phyloP scores from a whole-genome alignment of 2,888 invertebrate species.

The Pyralis farinalis region DNA sequence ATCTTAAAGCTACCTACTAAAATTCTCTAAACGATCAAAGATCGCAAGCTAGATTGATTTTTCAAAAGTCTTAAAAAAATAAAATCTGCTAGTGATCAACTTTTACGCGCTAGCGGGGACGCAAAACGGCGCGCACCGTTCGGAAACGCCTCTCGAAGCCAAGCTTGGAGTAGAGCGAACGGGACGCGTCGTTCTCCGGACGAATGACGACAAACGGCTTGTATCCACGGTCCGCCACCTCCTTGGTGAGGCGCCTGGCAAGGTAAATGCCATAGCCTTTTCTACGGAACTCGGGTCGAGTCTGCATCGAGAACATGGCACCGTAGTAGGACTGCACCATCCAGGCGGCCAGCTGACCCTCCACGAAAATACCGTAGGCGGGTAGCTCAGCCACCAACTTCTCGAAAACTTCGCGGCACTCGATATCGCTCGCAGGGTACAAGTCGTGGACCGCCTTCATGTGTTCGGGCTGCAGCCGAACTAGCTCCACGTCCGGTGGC shows the following conservation, averaged over 20 bases:
- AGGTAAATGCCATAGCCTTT: constrained; percentile 89
- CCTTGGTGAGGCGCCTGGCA: constrained; percentile 84
- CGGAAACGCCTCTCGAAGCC: constrained; percentile 90
- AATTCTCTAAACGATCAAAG: constrained; percentile 75
- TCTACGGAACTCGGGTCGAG: constrained; percentile 86
- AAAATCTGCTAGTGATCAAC: constrained; percentile 77
- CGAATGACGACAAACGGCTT: constrained; percentile 92
- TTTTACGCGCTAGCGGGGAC: constrained; percentile 69
- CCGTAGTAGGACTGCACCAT: constrained; percentile 96
- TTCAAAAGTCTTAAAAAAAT: constrained; percentile 81
- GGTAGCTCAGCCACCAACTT: constrained; percentile 89
- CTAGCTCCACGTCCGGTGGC: constrained; percentile 87
- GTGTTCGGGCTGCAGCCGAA: constrained; percentile 88
- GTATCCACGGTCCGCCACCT: constrained; percentile 87
- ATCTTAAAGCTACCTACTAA: constrained; percentile 76
- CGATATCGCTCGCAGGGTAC: constrained; percentile 94
- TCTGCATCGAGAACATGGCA: constrained; percentile 96
- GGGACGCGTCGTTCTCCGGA: constrained; percentile 93
- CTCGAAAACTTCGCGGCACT: constrained; percentile 91
- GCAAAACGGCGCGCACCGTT: constrained; percentile 89
- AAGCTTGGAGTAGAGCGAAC: constrained; percentile 90
- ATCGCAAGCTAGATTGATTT: constrained; percentile 77
- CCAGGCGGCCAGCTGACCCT: constrained; percentile 91
- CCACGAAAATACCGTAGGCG: constrained; percentile 90
- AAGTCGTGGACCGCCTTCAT: constrained; percentile 91